Percentiles rank a stretch among this genome's conserved stretches.
Conservation (phyloP, 53 echinoderm and acorn worm genomes). For the Zoroaster sp. region DNA sequence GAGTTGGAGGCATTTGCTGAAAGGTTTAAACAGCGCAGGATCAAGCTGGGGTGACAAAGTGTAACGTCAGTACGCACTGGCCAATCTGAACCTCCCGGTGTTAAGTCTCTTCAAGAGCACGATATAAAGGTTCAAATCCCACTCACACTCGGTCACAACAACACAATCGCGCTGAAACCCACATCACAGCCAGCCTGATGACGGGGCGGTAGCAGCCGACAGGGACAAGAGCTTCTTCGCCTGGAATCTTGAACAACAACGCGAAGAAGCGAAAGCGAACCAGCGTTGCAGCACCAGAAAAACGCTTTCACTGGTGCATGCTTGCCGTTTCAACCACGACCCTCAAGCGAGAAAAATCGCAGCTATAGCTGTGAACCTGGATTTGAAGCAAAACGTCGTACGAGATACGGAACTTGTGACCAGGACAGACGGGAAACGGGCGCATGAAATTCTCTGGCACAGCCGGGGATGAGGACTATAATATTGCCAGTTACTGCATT, state of each 20-base stretch:
- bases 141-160: constrained; percentile 98
- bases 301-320: constrained; percentile 95
- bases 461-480: constrained; percentile 81
- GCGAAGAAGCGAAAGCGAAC: constrained; percentile 98
- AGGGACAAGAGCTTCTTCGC: constrained; percentile 84
- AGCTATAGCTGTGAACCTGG: constrained; percentile 96
- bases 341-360: constrained; percentile 99
- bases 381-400: constrained; percentile 99
- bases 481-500: not conserved
- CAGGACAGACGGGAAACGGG: constrained; percentile 98
- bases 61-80: constrained; percentile 94
- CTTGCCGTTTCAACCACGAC: constrained; percentile 96
- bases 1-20: constrained; percentile 98
- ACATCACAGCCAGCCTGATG: constrained; percentile 95
- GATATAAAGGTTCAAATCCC: constrained; percentile 94
- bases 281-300: constrained; percentile 98
- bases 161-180: constrained; percentile 99
- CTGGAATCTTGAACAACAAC: constrained; percentile 87
- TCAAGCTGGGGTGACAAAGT: constrained; percentile 98
- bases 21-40: constrained; percentile 94
- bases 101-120: constrained; percentile 96
- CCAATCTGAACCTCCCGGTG: constrained; percentile 98
- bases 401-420: constrained; percentile 98
- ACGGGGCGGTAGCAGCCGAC: constrained; percentile 91
- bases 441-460: constrained; percentile 99